Evolutionary conservation across 64 coral and sea anemone species (phyloP).

Genomic region (Trachythela sp.): DNA sequence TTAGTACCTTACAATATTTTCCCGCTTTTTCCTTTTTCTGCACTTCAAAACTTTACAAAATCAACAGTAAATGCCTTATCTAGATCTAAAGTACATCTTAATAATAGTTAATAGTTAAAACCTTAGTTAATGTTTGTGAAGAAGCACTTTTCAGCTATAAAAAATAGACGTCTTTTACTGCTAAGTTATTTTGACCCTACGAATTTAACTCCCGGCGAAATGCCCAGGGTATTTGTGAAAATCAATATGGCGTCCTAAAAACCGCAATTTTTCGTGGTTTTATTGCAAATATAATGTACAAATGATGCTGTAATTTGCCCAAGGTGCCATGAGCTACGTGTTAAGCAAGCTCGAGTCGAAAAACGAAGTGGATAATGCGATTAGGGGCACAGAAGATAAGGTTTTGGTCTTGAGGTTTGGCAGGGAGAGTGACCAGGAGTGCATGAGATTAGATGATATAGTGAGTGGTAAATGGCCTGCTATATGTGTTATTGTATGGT

Average conservation of each 20-base stretch:
- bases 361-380: constrained; percentile 90
- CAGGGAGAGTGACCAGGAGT: constrained; percentile 65
- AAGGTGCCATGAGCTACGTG: constrained; percentile 67
- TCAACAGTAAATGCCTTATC: too few relatives aligned
- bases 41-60: not conserved
- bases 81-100: not conserved
- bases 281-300: not conserved
- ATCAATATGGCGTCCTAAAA: not conserved
- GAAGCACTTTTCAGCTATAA: not conserved
- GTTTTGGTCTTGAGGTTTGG: constrained; percentile 92
- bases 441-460: constrained; percentile 89
- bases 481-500: too few relatives aligned
- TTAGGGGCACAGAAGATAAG: constrained; percentile 87
- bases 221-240: not conserved
- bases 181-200: not conserved
- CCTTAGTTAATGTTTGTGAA: not conserved
- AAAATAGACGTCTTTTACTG: not conserved
- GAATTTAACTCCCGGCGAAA: not conserved
- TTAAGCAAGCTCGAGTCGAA: constrained; percentile 66
- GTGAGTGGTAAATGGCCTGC: constrained; percentile 47
- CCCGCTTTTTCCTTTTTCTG: not conserved
- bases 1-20: not conserved
- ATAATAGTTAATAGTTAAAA: not conserved
- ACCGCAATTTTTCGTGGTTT: not conserved
- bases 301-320: not conserved